Evolutionary conservation across 1,140 invertebrate species (phyloP).

Genomic region (Drosophila mojavensis): DNA sequence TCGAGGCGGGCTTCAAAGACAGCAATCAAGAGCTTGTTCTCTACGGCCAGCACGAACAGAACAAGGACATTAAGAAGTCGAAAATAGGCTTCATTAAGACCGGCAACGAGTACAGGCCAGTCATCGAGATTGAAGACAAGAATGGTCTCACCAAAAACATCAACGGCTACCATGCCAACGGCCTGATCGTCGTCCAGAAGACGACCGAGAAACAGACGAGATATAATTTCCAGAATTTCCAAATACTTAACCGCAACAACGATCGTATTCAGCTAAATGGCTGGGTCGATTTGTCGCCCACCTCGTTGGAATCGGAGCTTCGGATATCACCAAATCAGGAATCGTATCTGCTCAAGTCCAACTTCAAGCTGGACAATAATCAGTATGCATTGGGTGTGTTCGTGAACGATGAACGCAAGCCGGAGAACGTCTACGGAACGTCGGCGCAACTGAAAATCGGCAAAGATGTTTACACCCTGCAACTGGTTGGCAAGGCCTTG

Average conservation of each 20-base stretch:
- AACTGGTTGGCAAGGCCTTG: conserved; percentile 46
- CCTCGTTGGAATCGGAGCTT: conserved; percentile 49
- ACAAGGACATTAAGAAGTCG: conserved; percentile 86
- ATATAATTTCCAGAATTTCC: conserved; percentile 86
- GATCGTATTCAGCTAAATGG: conserved; percentile 85
- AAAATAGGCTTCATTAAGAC: conserved; percentile 87
- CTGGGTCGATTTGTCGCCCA: conserved; percentile 62
- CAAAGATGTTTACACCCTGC: conserved; percentile 42
- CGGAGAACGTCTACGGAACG: conserved; percentile 63
- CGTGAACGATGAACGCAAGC: conserved; percentile 58
- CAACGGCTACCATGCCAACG: conserved; percentile 85
- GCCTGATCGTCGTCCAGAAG: conserved; percentile 85
- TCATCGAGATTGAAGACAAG: conserved; percentile 88
- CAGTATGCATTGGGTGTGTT: conserved; percentile 63
- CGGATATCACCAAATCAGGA: conserved; percentile 53
- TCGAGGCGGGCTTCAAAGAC: conserved; percentile 70
- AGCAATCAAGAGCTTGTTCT: conserved; percentile 65
- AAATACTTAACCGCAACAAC: conserved; percentile 84
- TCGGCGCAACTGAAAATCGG: conserved; percentile 44
- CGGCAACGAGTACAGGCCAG: conserved; percentile 87
- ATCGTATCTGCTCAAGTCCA: conserved; percentile 56
- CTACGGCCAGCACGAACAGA: conserved; percentile 85
- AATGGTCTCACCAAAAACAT: conserved; percentile 84
- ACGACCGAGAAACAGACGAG: conserved; percentile 84
- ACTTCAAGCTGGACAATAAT: conserved; percentile 58